Base-by-base conservation (phyloP, 2,888 invertebrate species). In the Smittia aterrima region DNA sequence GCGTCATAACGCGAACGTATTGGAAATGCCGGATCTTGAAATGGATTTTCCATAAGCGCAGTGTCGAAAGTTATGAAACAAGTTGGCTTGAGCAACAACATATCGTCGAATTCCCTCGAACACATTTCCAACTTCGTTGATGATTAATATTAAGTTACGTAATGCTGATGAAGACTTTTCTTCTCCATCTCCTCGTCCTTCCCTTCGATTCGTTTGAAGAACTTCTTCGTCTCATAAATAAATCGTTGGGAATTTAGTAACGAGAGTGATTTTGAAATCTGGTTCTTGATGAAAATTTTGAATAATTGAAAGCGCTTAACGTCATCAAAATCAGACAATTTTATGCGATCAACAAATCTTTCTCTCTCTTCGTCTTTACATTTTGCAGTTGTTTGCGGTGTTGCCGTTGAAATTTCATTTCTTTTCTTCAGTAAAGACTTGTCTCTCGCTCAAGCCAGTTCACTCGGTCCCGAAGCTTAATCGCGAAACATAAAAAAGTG, bases 351-450 rank as follows among this genome's bases (percentile, higher is more conserved):
- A 58, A 58, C 58, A 11, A 32, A 22, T 58, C 58, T 58, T 47
- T 47, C 58, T 58, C 58, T 58, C 58, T 22, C 58, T 47, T n/a
- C 47, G 11, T 58, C 22, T 20, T 58, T 3, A 58, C 22, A 22
- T 58, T 47, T 58, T 58, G 58, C 58, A 58, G 58, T 58, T 6
- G 24, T 4, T 64, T 64, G 25, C 16, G 58, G 22, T 58, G 58
- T 58, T 58, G 58, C 47, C 18, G 72, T 62, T 72, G 54, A 70
- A 72, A 72, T 54, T 72, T 72, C 58, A 72, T 54, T 72, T 72
- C 58, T 72, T 54, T 62, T 54, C 58, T 38, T 72, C 72, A 72
- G 72, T 72, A n/a, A 58, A 72, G 72, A 38, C 72, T 72, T 72
- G 72, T 62, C 62, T 58, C 22, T 72, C 72, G 40, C 25, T n/a